phyloP scores from a whole-genome alignment of 2,888 invertebrate genomes.

The Marronus borbonicus region DNA sequence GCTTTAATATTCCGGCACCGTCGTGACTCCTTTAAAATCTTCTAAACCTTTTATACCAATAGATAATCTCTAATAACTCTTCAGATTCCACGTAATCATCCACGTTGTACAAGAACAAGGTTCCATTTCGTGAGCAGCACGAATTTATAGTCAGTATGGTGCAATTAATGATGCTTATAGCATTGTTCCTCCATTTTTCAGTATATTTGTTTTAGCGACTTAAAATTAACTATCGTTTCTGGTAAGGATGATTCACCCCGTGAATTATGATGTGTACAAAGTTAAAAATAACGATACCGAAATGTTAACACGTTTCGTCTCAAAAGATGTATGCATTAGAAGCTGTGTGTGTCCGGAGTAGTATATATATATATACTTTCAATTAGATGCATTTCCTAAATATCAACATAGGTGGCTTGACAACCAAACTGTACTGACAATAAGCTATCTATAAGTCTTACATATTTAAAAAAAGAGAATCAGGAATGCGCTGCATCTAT shows the following conservation, averaged over 20 bases:
- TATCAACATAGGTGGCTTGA: neutral
- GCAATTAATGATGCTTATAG: neutral
- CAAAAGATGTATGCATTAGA: neutral
- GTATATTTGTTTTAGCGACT: neutral
- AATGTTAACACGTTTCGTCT: conserved; percentile 7
- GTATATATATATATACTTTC: neutral
- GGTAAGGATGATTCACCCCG: conserved; percentile 7
- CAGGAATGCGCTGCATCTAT: neutral
- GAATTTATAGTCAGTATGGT: too few relatives aligned
- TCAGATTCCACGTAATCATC: too few relatives aligned
- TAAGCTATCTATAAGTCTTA: too few relatives aligned
- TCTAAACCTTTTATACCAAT: too few relatives aligned
- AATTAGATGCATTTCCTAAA: conserved; percentile 5
- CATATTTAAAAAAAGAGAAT: neutral
- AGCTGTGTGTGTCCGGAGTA: neutral
- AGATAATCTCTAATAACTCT: too few relatives aligned
- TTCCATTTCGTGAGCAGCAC: too few relatives aligned
- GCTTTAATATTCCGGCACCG: too few relatives aligned
- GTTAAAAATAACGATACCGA: conserved; percentile 26
- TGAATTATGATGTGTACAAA: conserved; percentile 20
- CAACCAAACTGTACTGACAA: neutral
- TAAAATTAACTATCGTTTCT: conserved; percentile 17
- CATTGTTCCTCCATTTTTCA: neutral
- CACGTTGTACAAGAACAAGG: too few relatives aligned
- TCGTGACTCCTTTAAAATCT: too few relatives aligned